phyloP scores from a whole-genome alignment of 2,888 invertebrate species.

The Eledona agricola region DNA sequence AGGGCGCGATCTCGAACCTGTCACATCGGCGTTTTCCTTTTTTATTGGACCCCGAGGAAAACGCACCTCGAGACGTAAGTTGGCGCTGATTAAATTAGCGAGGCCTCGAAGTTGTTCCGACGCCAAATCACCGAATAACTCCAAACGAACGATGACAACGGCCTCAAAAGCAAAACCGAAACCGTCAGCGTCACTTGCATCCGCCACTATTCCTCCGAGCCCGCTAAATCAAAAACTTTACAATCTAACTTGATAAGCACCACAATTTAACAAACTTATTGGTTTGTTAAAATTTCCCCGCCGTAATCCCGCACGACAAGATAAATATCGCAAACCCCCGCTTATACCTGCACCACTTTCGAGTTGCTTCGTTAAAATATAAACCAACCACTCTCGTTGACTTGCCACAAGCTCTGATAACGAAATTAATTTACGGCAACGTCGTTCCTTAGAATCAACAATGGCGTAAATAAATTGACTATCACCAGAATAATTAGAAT shows the following conservation, averaged over 20 bases:
- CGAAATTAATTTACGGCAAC: slow-evolving; percentile 41
- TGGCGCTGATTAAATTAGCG: too few relatives aligned
- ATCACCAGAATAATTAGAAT: slow-evolving; percentile 42
- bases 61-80: too few relatives aligned
- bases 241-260: too few relatives aligned
- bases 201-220: too few relatives aligned
- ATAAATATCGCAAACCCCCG: slow-evolving; percentile 11
- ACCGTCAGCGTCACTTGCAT: too few relatives aligned
- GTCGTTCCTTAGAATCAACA: slow-evolving; percentile 43
- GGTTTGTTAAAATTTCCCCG: slow-evolving; percentile 10
- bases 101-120: too few relatives aligned
- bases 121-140: too few relatives aligned
- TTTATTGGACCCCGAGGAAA: slow-evolving; percentile 29
- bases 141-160: too few relatives aligned
- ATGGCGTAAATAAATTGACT: slow-evolving; percentile 42
- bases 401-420: slow-evolving; percentile 32
- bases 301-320: slow-evolving; percentile 5
- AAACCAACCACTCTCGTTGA: slow-evolving; percentile 6
- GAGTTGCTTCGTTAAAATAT: slow-evolving; percentile 11
- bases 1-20: slow-evolving; percentile 16
- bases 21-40: slow-evolving; percentile 33
- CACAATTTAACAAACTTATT: slow-evolving; percentile 13
- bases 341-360: slow-evolving; percentile 18
- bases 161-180: too few relatives aligned
- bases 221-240: too few relatives aligned